Conservation (phyloP, 2,113 vertebrate genomes). For the Zosterops hypoxanthus region DNA sequence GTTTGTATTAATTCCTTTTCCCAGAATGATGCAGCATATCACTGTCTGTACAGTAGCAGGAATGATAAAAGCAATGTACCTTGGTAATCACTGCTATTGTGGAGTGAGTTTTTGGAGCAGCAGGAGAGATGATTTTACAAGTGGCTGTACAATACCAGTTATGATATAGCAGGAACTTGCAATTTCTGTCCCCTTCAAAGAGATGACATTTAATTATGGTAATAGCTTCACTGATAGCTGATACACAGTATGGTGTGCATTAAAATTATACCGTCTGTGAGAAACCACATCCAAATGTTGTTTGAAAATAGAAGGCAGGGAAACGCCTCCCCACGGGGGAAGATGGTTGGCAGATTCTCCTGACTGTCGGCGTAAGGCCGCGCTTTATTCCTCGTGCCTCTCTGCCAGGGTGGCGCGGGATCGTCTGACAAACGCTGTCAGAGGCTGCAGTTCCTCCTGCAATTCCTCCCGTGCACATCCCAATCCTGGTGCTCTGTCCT, state of each 20-base stretch:
- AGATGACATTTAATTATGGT: conserved; percentile 74
- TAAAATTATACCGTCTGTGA: conserved; percentile 55
- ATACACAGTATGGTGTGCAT: conserved; percentile 55
- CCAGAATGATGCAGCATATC: background rate
- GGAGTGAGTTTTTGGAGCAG: conserved; percentile 58
- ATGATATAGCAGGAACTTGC: conserved; percentile 61
- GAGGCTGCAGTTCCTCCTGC: background rate
- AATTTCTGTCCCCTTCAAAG: conserved; percentile 55
- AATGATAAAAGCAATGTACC: background rate
- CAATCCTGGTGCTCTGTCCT: conserved; percentile 46
- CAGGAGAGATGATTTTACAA: conserved; percentile 69
- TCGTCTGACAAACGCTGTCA: conserved; percentile 55
- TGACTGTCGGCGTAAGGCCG: background rate
- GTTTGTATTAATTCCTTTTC: background rate
- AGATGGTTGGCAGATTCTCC: background rate
- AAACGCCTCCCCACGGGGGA: background rate
- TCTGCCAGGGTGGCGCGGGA: background rate
- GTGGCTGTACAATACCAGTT: conserved; percentile 63
- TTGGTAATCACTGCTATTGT: conserved; percentile 40
- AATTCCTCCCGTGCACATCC: conserved; percentile 52
- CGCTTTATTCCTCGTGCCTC: background rate
- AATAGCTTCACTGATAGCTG: conserved; percentile 65
- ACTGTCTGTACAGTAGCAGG: background rate
- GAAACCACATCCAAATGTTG: conserved; percentile 38
- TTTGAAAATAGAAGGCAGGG: conserved; percentile 44